Percentiles rank a stretch among this genome's conserved stretches.
Conservation (phyloP, 2,113 vertebrate species). For the Pteruthius melanotis region DNA sequence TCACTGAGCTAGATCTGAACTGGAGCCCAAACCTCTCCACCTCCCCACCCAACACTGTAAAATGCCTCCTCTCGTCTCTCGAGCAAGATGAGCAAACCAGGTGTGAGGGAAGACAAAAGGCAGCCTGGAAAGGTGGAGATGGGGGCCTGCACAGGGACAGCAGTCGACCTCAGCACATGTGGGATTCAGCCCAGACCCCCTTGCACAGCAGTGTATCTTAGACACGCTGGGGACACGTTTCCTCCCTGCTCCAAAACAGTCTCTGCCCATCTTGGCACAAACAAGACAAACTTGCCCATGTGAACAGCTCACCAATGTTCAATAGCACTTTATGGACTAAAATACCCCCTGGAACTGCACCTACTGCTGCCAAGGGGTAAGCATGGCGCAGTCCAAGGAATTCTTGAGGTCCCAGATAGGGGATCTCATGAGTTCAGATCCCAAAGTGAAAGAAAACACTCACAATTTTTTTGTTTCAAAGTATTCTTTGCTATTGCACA, state of each 20-base stretch:
- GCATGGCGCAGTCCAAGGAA: background rate
- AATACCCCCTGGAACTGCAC: background rate
- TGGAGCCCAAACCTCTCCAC: background rate
- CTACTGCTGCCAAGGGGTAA: background rate
- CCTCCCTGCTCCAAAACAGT: accelerated
- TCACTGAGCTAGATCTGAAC: background rate
- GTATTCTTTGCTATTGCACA: background rate
- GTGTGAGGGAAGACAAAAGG: background rate
- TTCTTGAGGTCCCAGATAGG: background rate
- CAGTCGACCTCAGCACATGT: accelerated
- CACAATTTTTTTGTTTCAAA: background rate
- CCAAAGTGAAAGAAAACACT: background rate
- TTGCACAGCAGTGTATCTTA: accelerated
- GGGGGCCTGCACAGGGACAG: background rate
- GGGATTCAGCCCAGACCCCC: background rate
- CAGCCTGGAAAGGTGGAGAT: background rate
- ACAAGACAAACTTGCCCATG: background rate
- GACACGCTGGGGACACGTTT: accelerated
- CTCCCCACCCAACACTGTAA: background rate
- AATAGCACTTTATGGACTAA: background rate
- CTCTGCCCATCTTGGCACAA: background rate
- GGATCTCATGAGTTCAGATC: background rate
- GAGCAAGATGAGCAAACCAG: background rate
- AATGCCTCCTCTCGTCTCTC: accelerated
- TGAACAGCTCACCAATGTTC: background rate